Evolutionary conservation across 1,140 invertebrate species (phyloP).

Genomic region (Propsilocerus akamusi): DNA sequence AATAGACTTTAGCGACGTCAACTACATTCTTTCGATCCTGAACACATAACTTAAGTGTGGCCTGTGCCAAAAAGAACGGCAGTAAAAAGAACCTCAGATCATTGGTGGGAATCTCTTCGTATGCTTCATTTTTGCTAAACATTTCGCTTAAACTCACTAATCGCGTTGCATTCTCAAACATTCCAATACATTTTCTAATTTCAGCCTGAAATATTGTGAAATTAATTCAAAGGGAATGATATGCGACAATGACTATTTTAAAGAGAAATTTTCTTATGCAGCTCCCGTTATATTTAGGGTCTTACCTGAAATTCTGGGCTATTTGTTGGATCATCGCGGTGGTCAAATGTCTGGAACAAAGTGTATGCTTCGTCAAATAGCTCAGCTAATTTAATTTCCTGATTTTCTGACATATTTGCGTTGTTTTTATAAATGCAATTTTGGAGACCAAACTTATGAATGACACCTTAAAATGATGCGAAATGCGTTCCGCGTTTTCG

Average conservation of each 20-base stretch:
- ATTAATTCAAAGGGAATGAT: conserved; percentile 7
- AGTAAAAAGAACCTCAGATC: conserved; percentile 70
- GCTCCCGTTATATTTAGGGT: conserved; percentile 5
- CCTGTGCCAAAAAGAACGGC: conserved; percentile 61
- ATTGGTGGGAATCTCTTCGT: conserved; percentile 71
- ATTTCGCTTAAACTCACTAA: conserved; percentile 58
- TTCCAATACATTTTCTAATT: conserved; percentile 45
- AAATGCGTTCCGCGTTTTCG: too few relatives aligned
- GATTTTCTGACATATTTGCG: too few relatives aligned
- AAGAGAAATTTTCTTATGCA: conserved; percentile 4
- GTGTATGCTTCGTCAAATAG: conserved; percentile 27
- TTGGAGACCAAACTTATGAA: too few relatives aligned
- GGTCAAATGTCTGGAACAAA: conserved; percentile 32
- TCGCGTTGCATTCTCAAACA: conserved; percentile 58
- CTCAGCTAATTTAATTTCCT: neutral
- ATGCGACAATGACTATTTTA: conserved; percentile 7
- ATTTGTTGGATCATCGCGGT: conserved; percentile 35
- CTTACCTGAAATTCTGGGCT: conserved; percentile 36
- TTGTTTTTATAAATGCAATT: too few relatives aligned
- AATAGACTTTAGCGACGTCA: conserved; percentile 61
- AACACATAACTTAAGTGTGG: conserved; percentile 45
- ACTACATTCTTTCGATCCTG: conserved; percentile 45
- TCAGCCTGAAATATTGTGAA: conserved; percentile 30
- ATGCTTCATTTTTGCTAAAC: conserved; percentile 73
- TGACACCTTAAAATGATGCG: too few relatives aligned